phyloP scores from a whole-genome alignment of 2,888 invertebrate genomes.

The Netelia melanura region DNA sequence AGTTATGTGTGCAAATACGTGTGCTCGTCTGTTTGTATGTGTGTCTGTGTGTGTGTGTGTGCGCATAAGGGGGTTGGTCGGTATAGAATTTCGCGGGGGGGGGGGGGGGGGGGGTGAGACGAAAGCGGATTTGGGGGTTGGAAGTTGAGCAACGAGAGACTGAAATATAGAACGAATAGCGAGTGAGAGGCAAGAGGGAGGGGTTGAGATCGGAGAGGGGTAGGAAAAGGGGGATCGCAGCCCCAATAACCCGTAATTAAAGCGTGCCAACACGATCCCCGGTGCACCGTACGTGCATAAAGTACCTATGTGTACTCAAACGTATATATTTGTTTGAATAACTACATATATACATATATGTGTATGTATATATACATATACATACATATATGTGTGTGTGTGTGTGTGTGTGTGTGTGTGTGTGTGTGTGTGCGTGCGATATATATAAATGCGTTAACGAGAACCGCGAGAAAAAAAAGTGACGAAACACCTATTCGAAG shows the following conservation, averaged over 20 bases:
- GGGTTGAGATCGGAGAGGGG: background rate
- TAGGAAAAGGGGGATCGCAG: constrained; percentile 20
- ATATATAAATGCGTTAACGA: constrained; percentile 17
- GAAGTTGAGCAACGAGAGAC: constrained; percentile 32
- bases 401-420: background rate
- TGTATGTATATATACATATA: background rate
- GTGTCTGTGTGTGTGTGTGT: constrained; percentile 1
- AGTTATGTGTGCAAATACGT: background rate
- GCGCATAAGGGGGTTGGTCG: constrained; percentile 8
- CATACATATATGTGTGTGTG: background rate
- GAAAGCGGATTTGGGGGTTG: background rate
- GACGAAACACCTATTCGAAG: constrained; percentile 43
- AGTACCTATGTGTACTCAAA: background rate
- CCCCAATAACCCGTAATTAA: constrained; percentile 59
- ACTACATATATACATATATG: background rate
- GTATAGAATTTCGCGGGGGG: constrained; percentile 52
- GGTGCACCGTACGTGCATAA: constrained; percentile 39
- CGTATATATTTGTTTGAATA: background rate
- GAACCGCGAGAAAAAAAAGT: constrained; percentile 36
- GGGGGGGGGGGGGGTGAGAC: background rate
- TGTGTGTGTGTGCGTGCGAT: background rate
- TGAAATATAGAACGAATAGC: background rate
- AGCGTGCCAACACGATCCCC: constrained; percentile 54
- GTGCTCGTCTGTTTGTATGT: background rate
- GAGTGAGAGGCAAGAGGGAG: constrained; percentile 5